phyloP scores from a whole-genome alignment of 2,113 vertebrate species.

The Telmatochromis sp. region DNA sequence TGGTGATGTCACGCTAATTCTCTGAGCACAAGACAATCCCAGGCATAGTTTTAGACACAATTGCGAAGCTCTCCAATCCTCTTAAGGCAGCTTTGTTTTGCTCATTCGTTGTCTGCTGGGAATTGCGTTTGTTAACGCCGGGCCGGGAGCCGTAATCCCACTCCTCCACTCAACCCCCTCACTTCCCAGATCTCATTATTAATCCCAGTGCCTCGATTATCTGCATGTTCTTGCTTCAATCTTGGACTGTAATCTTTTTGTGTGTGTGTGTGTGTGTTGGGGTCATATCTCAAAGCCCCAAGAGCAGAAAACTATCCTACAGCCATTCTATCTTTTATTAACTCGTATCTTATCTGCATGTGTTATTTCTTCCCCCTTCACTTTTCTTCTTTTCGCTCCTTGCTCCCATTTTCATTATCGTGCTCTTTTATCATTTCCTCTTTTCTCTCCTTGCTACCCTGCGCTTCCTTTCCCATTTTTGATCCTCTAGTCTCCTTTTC shows the following conservation, averaged over 20 bases:
- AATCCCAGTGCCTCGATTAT: slow-evolving; percentile 49
- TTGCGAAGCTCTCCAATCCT: slow-evolving; percentile 34
- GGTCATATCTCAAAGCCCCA: slow-evolving; percentile 6
- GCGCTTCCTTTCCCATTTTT: not conserved
- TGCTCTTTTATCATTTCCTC: not conserved
- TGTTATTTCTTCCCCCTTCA: not conserved
- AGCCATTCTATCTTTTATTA: not conserved
- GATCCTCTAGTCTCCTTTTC: not conserved
- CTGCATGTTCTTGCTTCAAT: slow-evolving; percentile 47
- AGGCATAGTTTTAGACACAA: slow-evolving; percentile 28
- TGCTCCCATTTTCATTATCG: not conserved
- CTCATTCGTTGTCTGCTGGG: slow-evolving; percentile 51
- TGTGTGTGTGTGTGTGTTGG: not conserved
- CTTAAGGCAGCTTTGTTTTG: slow-evolving; percentile 55
- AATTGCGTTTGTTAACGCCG: slow-evolving; percentile 45
- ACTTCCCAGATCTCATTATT: slow-evolving; percentile 48
- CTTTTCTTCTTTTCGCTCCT: not conserved
- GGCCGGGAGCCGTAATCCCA: slow-evolving; percentile 43
- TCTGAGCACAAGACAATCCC: slow-evolving; percentile 4
- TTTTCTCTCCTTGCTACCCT: not conserved
- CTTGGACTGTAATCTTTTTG: slow-evolving; percentile 21
- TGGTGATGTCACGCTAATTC: slow-evolving; percentile 30
- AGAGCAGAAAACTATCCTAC: not conserved
- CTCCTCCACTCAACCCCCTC: not conserved
- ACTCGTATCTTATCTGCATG: not conserved